These are phyloP conservation scores for Sebastes vulpes DNA, from an alignment of 2,797 vertebrate species.

Conservation along the genomic window DNA sequence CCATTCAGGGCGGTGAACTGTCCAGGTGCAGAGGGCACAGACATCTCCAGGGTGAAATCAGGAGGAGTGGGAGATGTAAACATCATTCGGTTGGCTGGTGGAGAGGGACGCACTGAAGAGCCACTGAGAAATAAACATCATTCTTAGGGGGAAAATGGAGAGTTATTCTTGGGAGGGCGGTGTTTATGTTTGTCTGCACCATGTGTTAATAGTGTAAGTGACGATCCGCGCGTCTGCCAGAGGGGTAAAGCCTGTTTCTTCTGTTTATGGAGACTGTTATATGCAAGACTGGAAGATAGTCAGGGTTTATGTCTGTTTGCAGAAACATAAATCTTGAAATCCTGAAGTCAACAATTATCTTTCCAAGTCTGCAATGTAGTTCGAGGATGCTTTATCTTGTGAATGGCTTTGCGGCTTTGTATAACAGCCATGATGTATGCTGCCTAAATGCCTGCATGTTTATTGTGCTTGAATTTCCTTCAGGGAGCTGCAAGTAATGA, in stretches of 20 bases:
- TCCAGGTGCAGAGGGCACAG: slow-evolving; percentile 64
- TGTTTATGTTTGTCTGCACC: slow-evolving; percentile 73
- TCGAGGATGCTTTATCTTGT: neutral
- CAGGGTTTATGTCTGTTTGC: slow-evolving; percentile 21
- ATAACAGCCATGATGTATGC: neutral
- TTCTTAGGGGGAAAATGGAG: slow-evolving; percentile 66
- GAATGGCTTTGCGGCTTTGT: slow-evolving; percentile 10
- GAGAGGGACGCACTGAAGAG: slow-evolving; percentile 46
- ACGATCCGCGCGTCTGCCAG: slow-evolving; percentile 40
- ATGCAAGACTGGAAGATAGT: slow-evolving; percentile 14
- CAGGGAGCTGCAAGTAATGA: neutral
- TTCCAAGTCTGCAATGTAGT: slow-evolving; percentile 6
- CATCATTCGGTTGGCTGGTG: slow-evolving; percentile 62
- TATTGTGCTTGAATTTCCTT: neutral
- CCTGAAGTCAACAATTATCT: slow-evolving; percentile 10
- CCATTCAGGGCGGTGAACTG: slow-evolving; percentile 65
- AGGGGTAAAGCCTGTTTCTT: slow-evolving; percentile 22
- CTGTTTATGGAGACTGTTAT: slow-evolving; percentile 34
- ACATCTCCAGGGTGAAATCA: slow-evolving; percentile 67
- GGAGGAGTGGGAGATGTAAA: slow-evolving; percentile 70
- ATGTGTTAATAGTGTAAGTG: slow-evolving; percentile 67
- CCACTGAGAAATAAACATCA: slow-evolving; percentile 76
- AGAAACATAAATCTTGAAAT: slow-evolving; percentile 27
- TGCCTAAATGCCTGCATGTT: neutral
- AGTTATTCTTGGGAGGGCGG: slow-evolving; percentile 76